Evolutionary conservation across 2,113 vertebrate genomes (phyloP), one percentile per base, ranked within the genome.

Genomic region (Reinhardtius hippoglossoides): DNA sequence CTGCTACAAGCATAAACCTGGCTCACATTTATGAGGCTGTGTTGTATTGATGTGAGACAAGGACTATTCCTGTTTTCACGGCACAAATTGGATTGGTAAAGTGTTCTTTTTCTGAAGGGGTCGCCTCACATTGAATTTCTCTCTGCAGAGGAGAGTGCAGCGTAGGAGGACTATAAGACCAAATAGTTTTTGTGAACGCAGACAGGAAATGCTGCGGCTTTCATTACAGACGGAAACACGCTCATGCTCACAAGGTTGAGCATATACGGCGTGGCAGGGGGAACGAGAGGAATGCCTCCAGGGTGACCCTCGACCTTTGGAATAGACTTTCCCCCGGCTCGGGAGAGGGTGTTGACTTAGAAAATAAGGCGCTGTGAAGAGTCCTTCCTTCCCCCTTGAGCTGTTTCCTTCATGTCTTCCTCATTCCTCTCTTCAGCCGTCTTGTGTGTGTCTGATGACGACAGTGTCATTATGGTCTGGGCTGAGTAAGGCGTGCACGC

Each of bases 271-370:
- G 62, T 54, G 76, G 80, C 67, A 84, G 81, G 59, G 71, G 76
- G 88, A 90, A 90, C 89, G 88, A 92, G 90, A 87, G 90, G 85
- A 92, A 90, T 92, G 87, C 82, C 80, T 91, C 83, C 20, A 59
- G 81, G 63, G 40, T 91, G 90, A 93, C 90, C 91, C 81, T 89
- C 91, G 87, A 92, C 90, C 91, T 86, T 71, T 81, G 86, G 82
- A 89, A 88, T 88, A 91, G 89, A 91, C 89, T 86, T 91, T 90
- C 87, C 75, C 75, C 85, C 81, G 44, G 79, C 82, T 83, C 6
- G 31, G 85, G 87, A 90, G 80, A 88, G 89, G 89, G 89, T 89
- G 91, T 91, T 89, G 92, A 92, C 88, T 89, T 83, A 83, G 84
- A 92, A 93, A 91, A 87, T 84, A 92, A 90, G 86, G 87, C 84